Evolutionary conservation across 2,888 invertebrate genomes (phyloP).

Genomic region (Buathra laborator): DNA sequence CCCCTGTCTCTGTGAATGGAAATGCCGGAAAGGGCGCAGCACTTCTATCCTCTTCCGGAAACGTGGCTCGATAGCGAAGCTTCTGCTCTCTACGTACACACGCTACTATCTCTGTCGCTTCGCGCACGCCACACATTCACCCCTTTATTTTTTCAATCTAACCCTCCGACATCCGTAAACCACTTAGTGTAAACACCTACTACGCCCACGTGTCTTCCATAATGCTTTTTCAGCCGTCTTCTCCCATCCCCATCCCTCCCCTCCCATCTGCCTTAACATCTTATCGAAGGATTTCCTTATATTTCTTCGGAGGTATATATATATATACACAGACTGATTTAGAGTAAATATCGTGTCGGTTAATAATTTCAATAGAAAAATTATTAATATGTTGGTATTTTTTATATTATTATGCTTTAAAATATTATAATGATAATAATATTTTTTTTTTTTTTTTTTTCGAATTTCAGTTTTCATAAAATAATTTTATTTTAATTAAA

Average conservation of each 20-base stretch:
- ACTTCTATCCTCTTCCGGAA: slow-evolving; percentile 29
- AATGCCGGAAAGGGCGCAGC: slow-evolving; percentile 57
- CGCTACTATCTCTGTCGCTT: not conserved
- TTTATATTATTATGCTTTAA: too few species aligned
- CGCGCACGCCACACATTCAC: slow-evolving; percentile 18
- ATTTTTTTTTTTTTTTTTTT: not conserved
- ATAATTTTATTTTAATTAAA: not conserved
- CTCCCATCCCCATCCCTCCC: not conserved
- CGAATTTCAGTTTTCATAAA: too few species aligned
- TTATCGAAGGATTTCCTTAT: slow-evolving; percentile 54
- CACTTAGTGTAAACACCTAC: slow-evolving; percentile 67
- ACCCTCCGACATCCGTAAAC: slow-evolving; percentile 67
- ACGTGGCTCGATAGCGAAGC: slow-evolving; percentile 43
- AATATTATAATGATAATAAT: too few species aligned
- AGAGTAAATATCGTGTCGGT: not conserved
- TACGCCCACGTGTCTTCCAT: slow-evolving; percentile 64
- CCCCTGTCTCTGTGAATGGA: slow-evolving; percentile 37
- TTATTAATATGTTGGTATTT: too few species aligned
- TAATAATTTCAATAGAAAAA: too few species aligned
- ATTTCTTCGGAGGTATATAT: not conserved
- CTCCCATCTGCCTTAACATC: slow-evolving; percentile 1
- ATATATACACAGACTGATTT: not conserved
- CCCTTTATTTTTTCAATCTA: slow-evolving; percentile 69
- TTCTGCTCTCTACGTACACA: slow-evolving; percentile 23
- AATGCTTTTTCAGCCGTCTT: slow-evolving; percentile 10